phyloP scores from a whole-genome alignment of 1,140 invertebrate genomes.

The Ceratoteleas bidentatus region DNA sequence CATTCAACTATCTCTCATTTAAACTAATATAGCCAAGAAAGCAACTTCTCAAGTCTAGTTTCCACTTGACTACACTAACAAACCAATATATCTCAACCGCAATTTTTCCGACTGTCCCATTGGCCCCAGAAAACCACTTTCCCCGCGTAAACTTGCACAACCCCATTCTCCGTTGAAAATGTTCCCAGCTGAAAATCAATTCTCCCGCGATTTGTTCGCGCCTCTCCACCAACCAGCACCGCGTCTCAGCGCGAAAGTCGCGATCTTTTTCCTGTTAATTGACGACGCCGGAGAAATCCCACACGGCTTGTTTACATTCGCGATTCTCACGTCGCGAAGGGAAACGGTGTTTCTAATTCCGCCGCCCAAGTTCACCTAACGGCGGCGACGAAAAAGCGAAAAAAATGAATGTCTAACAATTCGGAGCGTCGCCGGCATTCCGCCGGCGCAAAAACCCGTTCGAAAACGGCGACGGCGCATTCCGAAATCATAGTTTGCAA shows the following conservation, averaged over 20 bases:
- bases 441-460: slow-evolving; percentile 37
- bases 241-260: slow-evolving; percentile 66
- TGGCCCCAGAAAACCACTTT: too few species aligned
- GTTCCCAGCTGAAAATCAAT: too few species aligned
- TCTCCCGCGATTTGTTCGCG: too few species aligned
- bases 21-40: too few species aligned
- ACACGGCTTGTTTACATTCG: slow-evolving; percentile 63
- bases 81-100: too few species aligned
- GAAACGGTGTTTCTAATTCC: slow-evolving; percentile 64
- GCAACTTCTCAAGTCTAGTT: too few species aligned
- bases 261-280: slow-evolving; percentile 64
- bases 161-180: too few species aligned
- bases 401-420: slow-evolving; percentile 20
- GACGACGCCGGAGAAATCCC: slow-evolving; percentile 59
- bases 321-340: slow-evolving; percentile 61
- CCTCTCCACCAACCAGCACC: too few species aligned
- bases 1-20: too few species aligned
- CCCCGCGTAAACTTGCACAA: too few species aligned
- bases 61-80: too few species aligned
- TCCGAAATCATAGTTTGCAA: slow-evolving; percentile 64
- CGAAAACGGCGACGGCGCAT: slow-evolving; percentile 58
- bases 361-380: slow-evolving; percentile 44
- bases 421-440: slow-evolving; percentile 40
- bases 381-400: slow-evolving; percentile 5
- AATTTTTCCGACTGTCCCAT: too few species aligned